Base-by-base conservation (phyloP, 53 echinoderm and acorn worm species). In the Pentamera pediparva region DNA sequence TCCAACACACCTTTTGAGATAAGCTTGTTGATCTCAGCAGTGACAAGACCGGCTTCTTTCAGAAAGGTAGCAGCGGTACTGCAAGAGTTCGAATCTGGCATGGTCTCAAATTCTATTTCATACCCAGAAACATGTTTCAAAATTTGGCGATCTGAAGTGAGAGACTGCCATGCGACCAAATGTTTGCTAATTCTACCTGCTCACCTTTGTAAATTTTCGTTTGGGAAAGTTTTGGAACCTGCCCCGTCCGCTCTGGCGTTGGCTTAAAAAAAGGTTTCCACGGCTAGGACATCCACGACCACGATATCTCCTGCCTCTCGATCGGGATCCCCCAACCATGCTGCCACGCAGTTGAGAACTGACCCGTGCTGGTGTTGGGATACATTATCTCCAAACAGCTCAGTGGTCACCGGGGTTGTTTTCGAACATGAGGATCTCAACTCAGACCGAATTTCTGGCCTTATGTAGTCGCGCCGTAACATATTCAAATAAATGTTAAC, bases 91-190 rank as follows among this genome's bases (percentile, higher is more conserved):
- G 45, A 12, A 12, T n/a, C n/a, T n/a, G n/a, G n/a, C n/a, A n/a
- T n/a, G n/a, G n/a, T n/a, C n/a, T 81, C 41, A 80, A 80, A 84
- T 57, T 80, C 80, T 51, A 79, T 52, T 8, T 69, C 38, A 34
- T 80, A 70, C 18, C 73, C 76, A 56, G 35, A 12, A 3, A 71
- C 37, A 11, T 72, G 56, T 29, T 76, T 36, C 30, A 74, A 61
- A 35, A 70, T 80, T 31, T 30, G 25, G 55, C 54, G 52, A 35
- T 81, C 76, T 13, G 72, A 62, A 11, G 81, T 71, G 33, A 76
- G 22, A 39, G 39, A 50, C 45, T 53, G 28, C 81, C 81, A 81
- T 18, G 54, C 0, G 7, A 10, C 28, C 28, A 61, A 6, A 9
- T 31, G 33, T 30, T 61, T 30, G 19, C 31, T 32, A 30, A 61